Base-by-base conservation (phyloP, 1,140 invertebrate genomes). In the Pentalonia nigronervosa region DNA sequence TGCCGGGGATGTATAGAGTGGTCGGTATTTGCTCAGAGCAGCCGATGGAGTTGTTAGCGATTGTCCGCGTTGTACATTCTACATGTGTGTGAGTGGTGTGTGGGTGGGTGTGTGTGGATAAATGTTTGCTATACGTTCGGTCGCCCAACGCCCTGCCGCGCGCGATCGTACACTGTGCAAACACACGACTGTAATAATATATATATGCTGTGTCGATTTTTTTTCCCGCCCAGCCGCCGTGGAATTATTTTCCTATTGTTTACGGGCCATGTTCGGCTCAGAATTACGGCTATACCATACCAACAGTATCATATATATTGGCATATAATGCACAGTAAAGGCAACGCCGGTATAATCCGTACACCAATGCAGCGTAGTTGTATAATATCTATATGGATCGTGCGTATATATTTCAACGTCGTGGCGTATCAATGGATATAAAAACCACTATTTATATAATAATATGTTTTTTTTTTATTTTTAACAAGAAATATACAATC, bases 241-340 rank as follows among this genome's bases (percentile, higher is more conserved):
- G 45, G 56, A 90, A 90, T 45, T 60, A 90, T 90, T 90, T 90
- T 67, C 36, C 56, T n/a, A 90, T 90, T 60, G 56, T 90, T 90
- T 47, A n/a, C 23, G 14, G 89, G 47, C 30, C 60, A 6, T n/a
- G 60, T 76, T 76, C 60, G 87, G 87, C 87, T 0, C 8, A 48
- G n/a, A 20, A 23, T 48, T 88, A 76, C 25, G 17, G 45, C 30
- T n/a, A 76, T 20, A 76, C 21, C 11, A 11, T 30, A 6, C 36
- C 25, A 84, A 41, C 83, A 47, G 21, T 45, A 84, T 81, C 25
- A 30, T 67, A n/a, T 60, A n/a, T 76, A 34, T 53, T 21, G 50
- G 50, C 21, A 23, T 7, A 76, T 76, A 76, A 76, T 76, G 17
- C n/a, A 67, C n/a, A n/a, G 30, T 34, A 17, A n/a, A 76, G 30